Base-by-base conservation (phyloP, 2,797 vertebrate species). In the Onychomys leucogaster region DNA sequence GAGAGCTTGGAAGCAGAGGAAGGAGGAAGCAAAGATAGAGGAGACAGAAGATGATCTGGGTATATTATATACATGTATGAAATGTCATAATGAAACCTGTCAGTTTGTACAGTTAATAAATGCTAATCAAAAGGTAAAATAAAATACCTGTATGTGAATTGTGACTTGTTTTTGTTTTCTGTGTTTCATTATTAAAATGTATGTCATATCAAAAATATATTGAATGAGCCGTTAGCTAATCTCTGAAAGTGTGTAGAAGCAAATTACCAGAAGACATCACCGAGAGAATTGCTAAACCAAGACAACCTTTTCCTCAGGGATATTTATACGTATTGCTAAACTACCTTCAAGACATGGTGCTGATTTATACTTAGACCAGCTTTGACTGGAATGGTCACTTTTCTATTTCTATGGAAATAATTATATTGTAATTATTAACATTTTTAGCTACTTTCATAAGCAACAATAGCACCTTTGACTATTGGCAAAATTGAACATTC, bases 111-210 rank as follows among this genome's bases (percentile, higher is more conserved):
- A 11, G n/a, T 25, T 85, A 85, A 85, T n/a, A 49, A 14, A 85
- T 67, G 32, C 6, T 67, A 34, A 49, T 85, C 63, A n/a, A 14
- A 65, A 49, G 37, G 43, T 43, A 65, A 83, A 73, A 71, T 41
- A 61, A 37, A 84, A 23, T 8, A 67, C 10, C 65, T 67, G 41
- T 34, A 34, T 63, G 41, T 69, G 32, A 52, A 52, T 10, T n/a
- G 43, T 52, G 32, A 25, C 63, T 76, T 23, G 61, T 84, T 84
- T 91, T n/a, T 49, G 32, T 84, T 88, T 91, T n/a, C 14, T 13
- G n/a, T 67, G 69, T 80, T 90, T 90, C 19, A 61, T 17, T 37
- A 85, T 80, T 92, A 71, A 92, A 95, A 95, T 76, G 43, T 90
- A 90, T 29, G 13, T 6, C 69, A 17, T 78, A 21, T 85, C 71